Evolutionary conservation across 1,140 invertebrate species (phyloP), one percentile per base, ranked within the genome.

Genomic region (Stegodyphus dumicola): DNA sequence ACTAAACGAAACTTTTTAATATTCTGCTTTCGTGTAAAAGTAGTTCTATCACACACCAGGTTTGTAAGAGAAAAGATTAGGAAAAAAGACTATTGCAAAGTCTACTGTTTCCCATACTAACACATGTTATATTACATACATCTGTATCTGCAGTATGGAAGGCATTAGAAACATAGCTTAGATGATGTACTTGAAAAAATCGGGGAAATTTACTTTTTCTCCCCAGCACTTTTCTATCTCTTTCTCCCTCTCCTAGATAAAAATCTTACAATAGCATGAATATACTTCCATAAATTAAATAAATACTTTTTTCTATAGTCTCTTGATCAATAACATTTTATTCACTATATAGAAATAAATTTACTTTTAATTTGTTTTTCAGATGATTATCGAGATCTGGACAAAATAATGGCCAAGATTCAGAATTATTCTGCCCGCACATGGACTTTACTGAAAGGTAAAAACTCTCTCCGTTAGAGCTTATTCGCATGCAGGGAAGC

Each of bases 371-470:
- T 79, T 70, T 17, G n/a, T 53, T 71, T 84, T 84, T 9, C 73
- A 84, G 81, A 84, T 11, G 73, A 76, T 56, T 69, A 75, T 18
- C 73, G 60, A 56, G 81, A 84, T 69, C 52, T 84, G 48, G 81
- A 84, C 51, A 75, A 66, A 49, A 52, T 84, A 1, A 84, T 70
- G 73, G 65, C 64, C 3, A 75, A 60, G 52, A 18, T 84, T 49
- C 81, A 76, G 7, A 76, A 64, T 13, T 76, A 18, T 18, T 84
- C 73, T 10, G 33, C 81, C 6, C 74, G 76, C 13, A 76, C 81
- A 4, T 84, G 81, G 81, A 69, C 56, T 6, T 64, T 84, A 17
- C 15, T 84, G 6, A 84, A 74, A 76, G 73, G 81, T 84, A 84
- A 67, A 60, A 10, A 10, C 9, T 15, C 9, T 1, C 1, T 60